Percentiles rank a stretch among this genome's conserved stretches.
phyloP scores from a whole-genome alignment of 2,888 invertebrate genomes.

The Creontiades dilutus region DNA sequence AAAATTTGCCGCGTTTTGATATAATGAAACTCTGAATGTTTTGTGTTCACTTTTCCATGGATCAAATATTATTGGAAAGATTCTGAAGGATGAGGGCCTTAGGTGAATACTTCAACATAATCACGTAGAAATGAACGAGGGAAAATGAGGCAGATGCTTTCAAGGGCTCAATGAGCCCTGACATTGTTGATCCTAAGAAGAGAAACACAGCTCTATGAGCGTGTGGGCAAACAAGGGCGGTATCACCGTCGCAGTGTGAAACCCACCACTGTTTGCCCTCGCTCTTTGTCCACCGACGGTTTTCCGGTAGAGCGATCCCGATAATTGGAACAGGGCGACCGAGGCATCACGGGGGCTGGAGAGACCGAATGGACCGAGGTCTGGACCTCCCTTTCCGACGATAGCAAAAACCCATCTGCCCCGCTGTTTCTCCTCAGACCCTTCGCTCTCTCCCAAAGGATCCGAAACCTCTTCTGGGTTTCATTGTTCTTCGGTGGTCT shows the following conservation, averaged over 20 bases:
- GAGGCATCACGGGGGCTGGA: neutral
- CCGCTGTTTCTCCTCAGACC: neutral
- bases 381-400: neutral
- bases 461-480: neutral
- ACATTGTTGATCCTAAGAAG: constrained; percentile 38
- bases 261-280: constrained; percentile 5
- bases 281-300: constrained; percentile 25
- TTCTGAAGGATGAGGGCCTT: too few relatives aligned
- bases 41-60: too few relatives aligned
- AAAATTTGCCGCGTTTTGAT: too few relatives aligned
- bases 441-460: neutral
- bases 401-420: constrained; percentile 31
- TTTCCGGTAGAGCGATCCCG: constrained; percentile 49
- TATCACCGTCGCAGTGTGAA: constrained; percentile 41
- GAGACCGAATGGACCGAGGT: constrained; percentile 8
- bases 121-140: neutral
- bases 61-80: too few relatives aligned
- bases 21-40: too few relatives aligned
- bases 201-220: neutral
- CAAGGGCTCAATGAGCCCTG: constrained; percentile 13
- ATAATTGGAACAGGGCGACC: constrained; percentile 36
- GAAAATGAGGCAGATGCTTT: constrained; percentile 38
- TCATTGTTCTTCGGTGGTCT: constrained; percentile 11
- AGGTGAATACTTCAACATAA: too few relatives aligned
- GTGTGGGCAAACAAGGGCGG: constrained; percentile 27